Base-by-base conservation (phyloP, 1,140 invertebrate genomes). In the Olivierus martensii region DNA sequence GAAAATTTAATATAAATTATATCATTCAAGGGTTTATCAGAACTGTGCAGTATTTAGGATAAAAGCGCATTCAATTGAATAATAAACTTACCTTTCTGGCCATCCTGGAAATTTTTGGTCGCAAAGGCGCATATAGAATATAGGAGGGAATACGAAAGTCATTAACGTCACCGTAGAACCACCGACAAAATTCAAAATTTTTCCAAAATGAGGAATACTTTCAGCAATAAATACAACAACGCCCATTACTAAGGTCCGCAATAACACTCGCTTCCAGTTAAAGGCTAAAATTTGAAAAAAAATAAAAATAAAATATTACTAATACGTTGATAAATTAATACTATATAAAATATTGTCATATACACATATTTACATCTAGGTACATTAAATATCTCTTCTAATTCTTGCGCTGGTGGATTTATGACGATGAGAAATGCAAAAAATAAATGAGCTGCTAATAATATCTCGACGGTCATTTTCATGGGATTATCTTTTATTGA, bases 101-200 rank as follows among this genome's bases (percentile, higher is more conserved):
- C 59, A 64, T 14, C 51, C 46, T 17, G 59, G 58, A 45, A 59
- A 34, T 46, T 41, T 38, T 36, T 58, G 50, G 7, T 42, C 17
- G 35, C 63, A 64, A 1, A 85, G 67, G 49, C 67, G 75, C 58
- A 83, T 69, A 63, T 92, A 92, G 57, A 93, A 80, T 17, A 93
- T 56, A 1, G 86, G 82, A 0, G 90, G 90, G 18, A 91, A 75
- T n/a, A 95, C 75, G 55, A 90, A 90, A 3, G 79, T 79, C 55
- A 89, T 80, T 7, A 93, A 65, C 0, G 87, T 86, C 0, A 86
- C 82, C 0, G 84, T 89, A 1, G 91, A 76, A 0, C 83, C 83
- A n/a, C 87, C 88, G 3, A 93, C 79, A 2, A 94, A 69, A 28
- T 87, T 79, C 79, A 94, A 84, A 3, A 94, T 80, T n/a, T 88